phyloP scores from a whole-genome alignment of 2,797 vertebrate species.

The Acrossocheilus wenchowensis region DNA sequence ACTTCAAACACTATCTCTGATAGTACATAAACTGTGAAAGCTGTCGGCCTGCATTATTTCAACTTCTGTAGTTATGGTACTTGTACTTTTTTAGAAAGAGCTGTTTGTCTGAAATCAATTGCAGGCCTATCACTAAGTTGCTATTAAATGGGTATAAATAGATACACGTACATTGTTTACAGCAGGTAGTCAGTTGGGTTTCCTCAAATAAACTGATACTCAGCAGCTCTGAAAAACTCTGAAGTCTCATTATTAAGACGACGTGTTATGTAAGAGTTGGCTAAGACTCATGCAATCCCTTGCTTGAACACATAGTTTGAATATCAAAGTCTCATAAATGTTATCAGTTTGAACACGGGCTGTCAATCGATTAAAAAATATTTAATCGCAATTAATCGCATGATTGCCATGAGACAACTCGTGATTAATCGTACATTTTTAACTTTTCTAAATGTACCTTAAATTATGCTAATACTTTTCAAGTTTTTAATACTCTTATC shows the following conservation, averaged over 20 bases:
- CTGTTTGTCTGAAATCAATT: neutral
- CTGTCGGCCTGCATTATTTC: too few relatives aligned
- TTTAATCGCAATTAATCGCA: too few relatives aligned
- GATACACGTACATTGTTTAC: neutral
- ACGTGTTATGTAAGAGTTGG: neutral
- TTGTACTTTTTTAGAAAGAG: neutral
- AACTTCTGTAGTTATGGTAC: too few relatives aligned
- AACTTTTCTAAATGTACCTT: too few relatives aligned
- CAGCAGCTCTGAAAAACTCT: neutral
- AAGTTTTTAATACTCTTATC: too few relatives aligned
- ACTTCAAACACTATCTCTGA: neutral
- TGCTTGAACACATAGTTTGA: neutral
- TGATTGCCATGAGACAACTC: too few relatives aligned
- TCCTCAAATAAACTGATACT: neutral
- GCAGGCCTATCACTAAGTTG: neutral
- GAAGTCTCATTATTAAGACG: neutral
- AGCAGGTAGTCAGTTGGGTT: neutral
- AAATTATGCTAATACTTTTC: too few relatives aligned
- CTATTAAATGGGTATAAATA: neutral
- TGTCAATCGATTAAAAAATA: too few relatives aligned
- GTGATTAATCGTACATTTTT: too few relatives aligned
- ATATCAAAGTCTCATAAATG: neutral
- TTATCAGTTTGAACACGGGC: neutral
- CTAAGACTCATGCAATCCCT: neutral
- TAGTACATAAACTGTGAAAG: too few relatives aligned